phyloP scores from a whole-genome alignment of 35 echinoderm and acorn worm species.

The Hemicentrotus pulcherrimus region DNA sequence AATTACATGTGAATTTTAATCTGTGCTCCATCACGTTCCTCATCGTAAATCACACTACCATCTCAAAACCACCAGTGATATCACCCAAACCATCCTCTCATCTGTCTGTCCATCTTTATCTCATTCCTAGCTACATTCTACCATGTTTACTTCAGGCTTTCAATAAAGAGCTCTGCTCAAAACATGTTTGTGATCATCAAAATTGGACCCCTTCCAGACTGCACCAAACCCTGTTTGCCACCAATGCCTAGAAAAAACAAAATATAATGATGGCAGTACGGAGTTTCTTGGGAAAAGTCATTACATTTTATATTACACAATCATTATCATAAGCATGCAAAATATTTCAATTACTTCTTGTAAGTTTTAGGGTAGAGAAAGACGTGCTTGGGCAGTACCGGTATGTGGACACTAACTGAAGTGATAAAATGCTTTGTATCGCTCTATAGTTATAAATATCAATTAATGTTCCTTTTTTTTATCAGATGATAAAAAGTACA shows the following conservation, averaged over 20 bases:
- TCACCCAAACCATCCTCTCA: background rate
- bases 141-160: background rate
- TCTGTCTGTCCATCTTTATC: background rate
- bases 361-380: too few species aligned
- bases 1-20: background rate
- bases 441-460: too few species aligned
- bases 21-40: background rate
- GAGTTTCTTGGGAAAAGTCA: background rate
- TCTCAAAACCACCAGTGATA: conserved; percentile 12
- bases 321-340: background rate
- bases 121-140: background rate
- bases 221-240: background rate
- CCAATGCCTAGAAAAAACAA: background rate
- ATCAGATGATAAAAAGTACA: too few species aligned
- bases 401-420: too few species aligned
- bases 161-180: background rate
- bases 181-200: background rate
- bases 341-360: too few species aligned
- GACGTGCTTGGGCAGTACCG: too few species aligned
- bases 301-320: background rate
- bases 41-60: background rate
- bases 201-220: background rate
- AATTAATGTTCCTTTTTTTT: too few species aligned
- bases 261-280: background rate
- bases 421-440: too few species aligned